These are phyloP conservation scores for Nesogale talazaci DNA, from an alignment of 2,113 vertebrate genomes.

Conservation along the genomic window DNA sequence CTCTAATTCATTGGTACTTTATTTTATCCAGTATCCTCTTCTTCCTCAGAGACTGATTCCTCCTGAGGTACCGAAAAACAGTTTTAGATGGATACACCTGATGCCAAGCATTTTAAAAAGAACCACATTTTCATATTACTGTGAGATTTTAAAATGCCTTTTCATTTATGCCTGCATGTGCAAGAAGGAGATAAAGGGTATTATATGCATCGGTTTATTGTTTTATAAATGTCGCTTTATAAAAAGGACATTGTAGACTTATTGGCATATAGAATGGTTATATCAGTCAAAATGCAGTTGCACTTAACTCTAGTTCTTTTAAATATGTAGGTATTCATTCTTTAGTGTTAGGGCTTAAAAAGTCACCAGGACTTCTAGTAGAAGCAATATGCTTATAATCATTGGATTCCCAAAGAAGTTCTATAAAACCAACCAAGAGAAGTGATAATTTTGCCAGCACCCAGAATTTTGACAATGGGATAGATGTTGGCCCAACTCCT, in stretches of 20 bases:
- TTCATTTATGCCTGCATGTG: neutral
- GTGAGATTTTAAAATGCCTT: constrained; percentile 24
- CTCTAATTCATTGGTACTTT: too few relatives aligned
- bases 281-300: neutral
- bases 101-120: constrained; percentile 10
- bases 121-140: neutral
- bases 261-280: neutral
- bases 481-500: neutral
- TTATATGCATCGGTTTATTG: neutral
- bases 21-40: too few relatives aligned
- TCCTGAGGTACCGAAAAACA: neutral
- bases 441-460: neutral
- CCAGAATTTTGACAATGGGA: neutral
- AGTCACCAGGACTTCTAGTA: neutral
- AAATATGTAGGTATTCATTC: neutral
- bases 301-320: constrained; percentile 18
- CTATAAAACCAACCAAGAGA: neutral
- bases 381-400: neutral
- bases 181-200: constrained; percentile 34
- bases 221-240: constrained; percentile 11
- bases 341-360: neutral
- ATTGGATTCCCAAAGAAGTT: neutral
- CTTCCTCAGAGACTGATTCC: too few relatives aligned
- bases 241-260: neutral
- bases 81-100: neutral